Evolutionary conservation across 2,888 invertebrate genomes (phyloP), one percentile per base, ranked within the genome.

Genomic region (Falcaria lacertinaria): DNA sequence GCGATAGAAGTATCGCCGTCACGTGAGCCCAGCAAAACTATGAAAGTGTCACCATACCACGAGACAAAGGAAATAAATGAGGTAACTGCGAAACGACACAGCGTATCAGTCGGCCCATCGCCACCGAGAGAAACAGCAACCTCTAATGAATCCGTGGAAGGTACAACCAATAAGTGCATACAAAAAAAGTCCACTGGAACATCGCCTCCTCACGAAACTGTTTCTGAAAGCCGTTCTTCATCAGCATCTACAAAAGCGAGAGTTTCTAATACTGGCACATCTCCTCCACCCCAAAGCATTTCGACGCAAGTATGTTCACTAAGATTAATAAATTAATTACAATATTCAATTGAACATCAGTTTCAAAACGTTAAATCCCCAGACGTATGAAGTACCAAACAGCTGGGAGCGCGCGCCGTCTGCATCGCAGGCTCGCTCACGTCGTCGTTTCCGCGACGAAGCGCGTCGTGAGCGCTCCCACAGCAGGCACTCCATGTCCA

Each of bases 251-350:
- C 53, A 41, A 76, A 70, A 45, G 64, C 73, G 42, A 77, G 66
- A 25, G 76, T 82, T 4, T 80, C 86, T 1, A 94, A 94, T 45
- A 95, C 93, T 39, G 95, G 94, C 46, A 96, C 96, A 25, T 96
- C 96, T 25, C 96, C 96, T 34, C 95, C 96, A 25, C 96, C 96
- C 2, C 96, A 96, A 78, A 95, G 90, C 70, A 96, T 95, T 66
- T 95, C 96, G 17, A 97, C 96, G 16, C 96, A 97, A 92, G 95
- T 94, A 69, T n/a, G 45, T 40, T 14, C 11, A 17, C 38, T 8
- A 32, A n/a, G n/a, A n/a, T n/a, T 19, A 19, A 19, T 4, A 19
- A 0, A 4, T 19, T 19, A 6, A 19, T 19, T 3, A 19, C 19
- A 6, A 19, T 19, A 19, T 6, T 19, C 4, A 6, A 19, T 6